A percentile compares a stretch with the other conserved stretches of the same genome.
These are phyloP conservation scores for Acleris holmiana DNA, from an alignment of 2,888 invertebrate genomes.

Conservation along the genomic window DNA sequence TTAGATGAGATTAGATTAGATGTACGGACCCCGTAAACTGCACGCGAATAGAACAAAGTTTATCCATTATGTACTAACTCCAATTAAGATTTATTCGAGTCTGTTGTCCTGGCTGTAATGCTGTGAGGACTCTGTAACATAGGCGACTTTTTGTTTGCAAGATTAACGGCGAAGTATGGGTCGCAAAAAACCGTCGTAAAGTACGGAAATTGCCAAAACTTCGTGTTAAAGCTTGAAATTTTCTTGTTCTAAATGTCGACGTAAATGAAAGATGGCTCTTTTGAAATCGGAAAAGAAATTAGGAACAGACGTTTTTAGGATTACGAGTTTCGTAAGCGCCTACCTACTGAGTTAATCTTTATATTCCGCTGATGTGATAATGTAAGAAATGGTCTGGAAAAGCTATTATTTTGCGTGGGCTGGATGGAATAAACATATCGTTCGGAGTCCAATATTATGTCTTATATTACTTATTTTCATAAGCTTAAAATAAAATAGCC, in stretches of 20 bases:
- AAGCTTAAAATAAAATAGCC: no score
- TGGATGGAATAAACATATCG: conserved; percentile 38
- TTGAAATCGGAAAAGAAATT: conserved; percentile 82
- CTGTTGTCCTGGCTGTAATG: conserved; percentile 53
- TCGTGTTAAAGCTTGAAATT: conserved; percentile 80
- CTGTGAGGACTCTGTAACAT: conserved; percentile 67
- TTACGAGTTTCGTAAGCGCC: conserved; percentile 77
- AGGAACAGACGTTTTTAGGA: conserved; percentile 81
- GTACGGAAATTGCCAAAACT: conserved; percentile 82
- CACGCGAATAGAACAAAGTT: conserved; percentile 14
- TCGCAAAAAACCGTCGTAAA: conserved; percentile 78
- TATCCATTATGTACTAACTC: conserved; percentile 27
- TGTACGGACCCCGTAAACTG: no score
- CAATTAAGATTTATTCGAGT: conserved; percentile 34
- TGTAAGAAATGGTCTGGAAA: conserved; percentile 23
- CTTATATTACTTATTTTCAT: background rate
- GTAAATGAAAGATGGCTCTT: conserved; percentile 83
- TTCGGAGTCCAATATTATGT: no score
- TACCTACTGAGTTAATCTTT: conserved; percentile 55
- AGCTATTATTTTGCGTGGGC: conserved; percentile 11
- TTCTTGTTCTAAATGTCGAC: conserved; percentile 82
- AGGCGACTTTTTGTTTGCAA: conserved; percentile 77
- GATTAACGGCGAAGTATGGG: conserved; percentile 81
- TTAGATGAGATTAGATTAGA: no score
- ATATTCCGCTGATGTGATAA: conserved; percentile 38